A percentile compares a stretch with the other conserved stretches of the same genome.
Conservation (phyloP, 2,113 vertebrate species). For the Notothenia coriiceps region DNA sequence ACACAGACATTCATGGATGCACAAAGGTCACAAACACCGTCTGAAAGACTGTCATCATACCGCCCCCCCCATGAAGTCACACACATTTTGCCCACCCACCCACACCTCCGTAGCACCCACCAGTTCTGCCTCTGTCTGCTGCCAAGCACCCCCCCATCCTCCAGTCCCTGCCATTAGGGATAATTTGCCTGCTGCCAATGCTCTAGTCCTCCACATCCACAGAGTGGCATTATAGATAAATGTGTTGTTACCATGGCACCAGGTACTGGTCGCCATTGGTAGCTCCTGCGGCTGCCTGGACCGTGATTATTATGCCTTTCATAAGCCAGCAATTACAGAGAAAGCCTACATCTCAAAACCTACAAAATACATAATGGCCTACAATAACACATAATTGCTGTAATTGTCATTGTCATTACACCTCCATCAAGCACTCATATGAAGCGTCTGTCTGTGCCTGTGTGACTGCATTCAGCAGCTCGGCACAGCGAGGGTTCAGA, state of each 20-base stretch:
- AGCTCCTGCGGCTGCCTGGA: conserved; percentile 62
- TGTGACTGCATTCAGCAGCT: conserved; percentile 38
- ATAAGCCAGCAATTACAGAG: conserved; percentile 77
- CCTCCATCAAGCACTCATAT: conserved; percentile 62
- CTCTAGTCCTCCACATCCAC: conserved; percentile 76
- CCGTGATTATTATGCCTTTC: conserved; percentile 73
- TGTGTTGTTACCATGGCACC: conserved; percentile 82
- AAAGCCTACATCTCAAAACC: conserved; percentile 75
- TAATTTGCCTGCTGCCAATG: conserved; percentile 79
- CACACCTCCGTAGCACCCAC: conserved; percentile 49
- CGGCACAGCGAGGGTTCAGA: conserved; percentile 51
- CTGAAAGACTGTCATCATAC: conserved; percentile 14
- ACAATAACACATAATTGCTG: conserved; percentile 81
- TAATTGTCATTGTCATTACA: conserved; percentile 75
- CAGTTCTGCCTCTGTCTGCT: conserved; percentile 42
- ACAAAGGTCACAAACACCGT: conserved; percentile 8
- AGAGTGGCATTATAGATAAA: conserved; percentile 78
- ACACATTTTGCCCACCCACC: conserved; percentile 23
- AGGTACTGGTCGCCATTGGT: conserved; percentile 66
- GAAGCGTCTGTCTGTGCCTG: conserved; percentile 53
- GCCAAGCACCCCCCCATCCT: conserved; percentile 56
- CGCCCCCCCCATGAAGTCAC: neutral
- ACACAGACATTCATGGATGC: neutral
- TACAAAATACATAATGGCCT: conserved; percentile 81
- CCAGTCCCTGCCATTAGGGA: conserved; percentile 70